These are phyloP conservation scores for Calliphora vicina DNA, from an alignment of 1,140 invertebrate genomes.

Conservation along the genomic window DNA sequence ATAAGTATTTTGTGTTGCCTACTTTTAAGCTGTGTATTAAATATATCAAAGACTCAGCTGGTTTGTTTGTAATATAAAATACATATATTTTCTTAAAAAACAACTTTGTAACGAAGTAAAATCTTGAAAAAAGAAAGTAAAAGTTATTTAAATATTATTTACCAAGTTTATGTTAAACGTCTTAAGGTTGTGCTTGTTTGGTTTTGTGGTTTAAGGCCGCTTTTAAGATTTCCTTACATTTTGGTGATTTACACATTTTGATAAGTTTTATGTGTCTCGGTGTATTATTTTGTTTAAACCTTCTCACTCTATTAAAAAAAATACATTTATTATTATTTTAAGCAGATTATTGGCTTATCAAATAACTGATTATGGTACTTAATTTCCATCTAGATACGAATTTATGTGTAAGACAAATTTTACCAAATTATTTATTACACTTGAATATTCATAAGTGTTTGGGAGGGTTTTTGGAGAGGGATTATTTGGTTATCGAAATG, in stretches of 20 bases:
- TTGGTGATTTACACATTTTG: neutral
- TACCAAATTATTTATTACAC: too few relatives aligned
- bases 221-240: neutral
- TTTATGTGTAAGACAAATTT: too few relatives aligned
- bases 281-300: neutral
- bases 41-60: neutral
- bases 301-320: neutral
- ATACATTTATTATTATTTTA: neutral
- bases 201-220: neutral
- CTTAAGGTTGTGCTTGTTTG: neutral
- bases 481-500: too few relatives aligned
- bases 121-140: neutral
- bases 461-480: too few relatives aligned
- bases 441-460: too few relatives aligned
- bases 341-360: neutral
- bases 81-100: too few relatives aligned
- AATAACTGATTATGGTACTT: too few relatives aligned
- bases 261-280: neutral
- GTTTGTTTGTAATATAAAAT: neutral
- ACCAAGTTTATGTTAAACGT: neutral
- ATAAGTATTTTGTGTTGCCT: neutral
- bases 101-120: too few relatives aligned
- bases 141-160: neutral
- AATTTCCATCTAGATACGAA: too few relatives aligned
- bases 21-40: neutral